Base-by-base conservation (phyloP, 2,797 vertebrate genomes). In the Sebastes oblongus region DNA sequence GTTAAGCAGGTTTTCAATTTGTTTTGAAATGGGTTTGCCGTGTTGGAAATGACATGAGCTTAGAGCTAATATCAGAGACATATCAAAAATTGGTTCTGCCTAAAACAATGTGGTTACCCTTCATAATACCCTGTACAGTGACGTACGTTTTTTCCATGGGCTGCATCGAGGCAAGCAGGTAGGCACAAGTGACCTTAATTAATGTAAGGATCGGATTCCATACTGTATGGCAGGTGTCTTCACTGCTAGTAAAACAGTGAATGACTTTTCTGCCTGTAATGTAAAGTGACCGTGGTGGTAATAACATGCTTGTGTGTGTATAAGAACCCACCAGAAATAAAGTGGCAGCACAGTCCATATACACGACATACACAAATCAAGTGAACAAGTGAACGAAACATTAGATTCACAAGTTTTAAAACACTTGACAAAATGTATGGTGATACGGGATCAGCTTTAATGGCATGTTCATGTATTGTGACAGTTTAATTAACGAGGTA, bases 401-500 rank as follows among this genome's bases (percentile, higher is more conserved):
- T 34, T 30, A 34, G 5, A 83, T 56, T 54, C 18, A 58, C 9
- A 55, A 0, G 12, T 36, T 80, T 71, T 29, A 42, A 29, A 54
- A 84, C 59, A 76, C n/a, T 2, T 39, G 20, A 59, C 25, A 52
- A 46, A 62, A 62, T 29, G 69, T 30, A 54, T 20, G 20, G 1
- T 22, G 46, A 70, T 6, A 32, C 22, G 1, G 29, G 24, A 54
- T 59, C 9, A 61, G 61, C 13, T 79, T 81, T 84, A 73, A 86
- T 56, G 55, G 66, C 3, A 50, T 1, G 25, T 67, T 50, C 8
- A 66, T 29, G 46, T 52, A 54, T 22, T 54, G 25, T 30, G 39
- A 84, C 39, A 8, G 7, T 39, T 46, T 42, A n/a, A 54, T 70
- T 27, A 16, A 59, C 70, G 78, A 84, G 77, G 81, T 88, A 72